Conservation (phyloP, 1,140 invertebrate genomes). For the Bombus turneri region DNA sequence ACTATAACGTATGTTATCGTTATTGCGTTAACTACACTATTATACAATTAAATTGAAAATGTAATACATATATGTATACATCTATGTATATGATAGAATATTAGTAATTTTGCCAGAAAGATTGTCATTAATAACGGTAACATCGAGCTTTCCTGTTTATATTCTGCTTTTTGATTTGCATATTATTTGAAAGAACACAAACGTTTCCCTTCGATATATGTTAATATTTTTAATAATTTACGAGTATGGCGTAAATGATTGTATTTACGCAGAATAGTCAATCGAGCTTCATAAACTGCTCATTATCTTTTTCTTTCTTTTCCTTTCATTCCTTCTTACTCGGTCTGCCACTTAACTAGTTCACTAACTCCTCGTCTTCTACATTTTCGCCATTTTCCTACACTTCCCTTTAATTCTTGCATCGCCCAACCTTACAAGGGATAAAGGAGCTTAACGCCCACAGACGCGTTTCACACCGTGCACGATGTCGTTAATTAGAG, state of each 20-base stretch:
- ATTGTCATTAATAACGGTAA: no score
- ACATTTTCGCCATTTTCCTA: constrained; percentile 37
- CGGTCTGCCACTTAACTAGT: neutral
- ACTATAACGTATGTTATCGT: neutral
- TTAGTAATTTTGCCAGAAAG: no score
- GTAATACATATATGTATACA: no score
- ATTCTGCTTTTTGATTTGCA: no score
- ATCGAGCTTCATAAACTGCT: constrained; percentile 17
- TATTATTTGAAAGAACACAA: neutral
- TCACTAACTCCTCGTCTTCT: constrained; percentile 29
- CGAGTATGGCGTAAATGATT: no score
- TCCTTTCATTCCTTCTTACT: neutral
- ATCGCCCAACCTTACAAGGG: constrained; percentile 35
- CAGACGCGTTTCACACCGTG: constrained; percentile 30
- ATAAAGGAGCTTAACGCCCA: constrained; percentile 53
- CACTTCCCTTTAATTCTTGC: constrained; percentile 53
- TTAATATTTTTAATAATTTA: neutral
- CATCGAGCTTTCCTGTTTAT: no score
- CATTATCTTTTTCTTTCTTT: neutral
- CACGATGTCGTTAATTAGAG: constrained; percentile 62
- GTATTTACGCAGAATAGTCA: constrained; percentile 16
- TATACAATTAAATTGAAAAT: neutral
- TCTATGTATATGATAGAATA: no score
- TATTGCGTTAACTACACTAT: neutral
- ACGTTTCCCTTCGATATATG: neutral